phyloP scores from a whole-genome alignment of 2,113 vertebrate genomes.

The Notothenia rossii region DNA sequence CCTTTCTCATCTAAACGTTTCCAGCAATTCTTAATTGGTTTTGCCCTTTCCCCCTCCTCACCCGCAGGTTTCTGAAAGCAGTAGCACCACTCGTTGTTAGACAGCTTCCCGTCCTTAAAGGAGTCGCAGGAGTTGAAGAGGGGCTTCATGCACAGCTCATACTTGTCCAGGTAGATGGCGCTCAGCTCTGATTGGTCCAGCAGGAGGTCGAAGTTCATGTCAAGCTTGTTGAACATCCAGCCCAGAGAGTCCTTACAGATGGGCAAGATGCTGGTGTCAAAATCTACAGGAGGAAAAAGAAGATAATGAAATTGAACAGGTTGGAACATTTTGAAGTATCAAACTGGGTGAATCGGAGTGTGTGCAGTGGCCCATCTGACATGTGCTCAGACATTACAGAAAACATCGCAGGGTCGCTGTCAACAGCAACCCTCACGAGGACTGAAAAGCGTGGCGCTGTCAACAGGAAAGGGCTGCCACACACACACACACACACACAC shows the following conservation, averaged over 20 bases:
- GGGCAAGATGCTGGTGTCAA: slow-evolving; percentile 97
- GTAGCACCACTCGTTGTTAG: slow-evolving; percentile 84
- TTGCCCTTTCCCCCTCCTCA: slow-evolving; percentile 33
- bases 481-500: too few species aligned
- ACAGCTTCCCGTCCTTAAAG: slow-evolving; percentile 90
- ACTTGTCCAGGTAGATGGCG: slow-evolving; percentile 96
- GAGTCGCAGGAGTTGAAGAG: slow-evolving; percentile 87
- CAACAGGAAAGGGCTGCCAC: slow-evolving; percentile 21
- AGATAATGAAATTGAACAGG: neutral
- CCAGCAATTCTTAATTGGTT: neutral
- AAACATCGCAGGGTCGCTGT: slow-evolving; percentile 58
- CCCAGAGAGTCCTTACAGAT: slow-evolving; percentile 98
- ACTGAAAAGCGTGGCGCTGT: slow-evolving; percentile 32
- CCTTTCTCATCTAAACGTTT: neutral
- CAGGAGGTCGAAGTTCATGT: slow-evolving; percentile 98
- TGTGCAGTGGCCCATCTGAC: slow-evolving; percentile 17
- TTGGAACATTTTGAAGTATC: slow-evolving; percentile 17
- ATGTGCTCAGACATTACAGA: slow-evolving; percentile 52
- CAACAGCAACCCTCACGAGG: slow-evolving; percentile 45
- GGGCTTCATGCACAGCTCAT: slow-evolving; percentile 94
- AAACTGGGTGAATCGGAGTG: slow-evolving; percentile 15
- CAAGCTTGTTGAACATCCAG: slow-evolving; percentile 99
- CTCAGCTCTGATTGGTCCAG: slow-evolving; percentile 96
- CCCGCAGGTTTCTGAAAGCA: slow-evolving; percentile 80
- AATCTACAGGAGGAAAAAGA: slow-evolving; percentile 75